Percentiles rank a stretch among this genome's conserved stretches.
Conservation (phyloP, 2,888 invertebrate genomes). For the Nomada fucata region DNA sequence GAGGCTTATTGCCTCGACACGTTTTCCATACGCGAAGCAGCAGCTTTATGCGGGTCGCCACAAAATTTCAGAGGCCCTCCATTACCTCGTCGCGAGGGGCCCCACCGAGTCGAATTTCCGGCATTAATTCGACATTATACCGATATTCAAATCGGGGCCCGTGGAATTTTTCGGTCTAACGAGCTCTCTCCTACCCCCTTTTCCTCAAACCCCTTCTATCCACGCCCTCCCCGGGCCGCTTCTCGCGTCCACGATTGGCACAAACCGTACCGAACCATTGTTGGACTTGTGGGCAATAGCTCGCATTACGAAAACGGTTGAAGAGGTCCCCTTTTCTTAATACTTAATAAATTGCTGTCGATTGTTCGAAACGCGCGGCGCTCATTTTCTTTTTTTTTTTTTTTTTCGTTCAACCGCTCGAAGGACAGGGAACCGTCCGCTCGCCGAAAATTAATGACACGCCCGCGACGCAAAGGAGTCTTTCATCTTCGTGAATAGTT, state of each 20-base stretch:
- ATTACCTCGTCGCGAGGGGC: conserved; percentile 65
- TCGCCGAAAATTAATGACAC: too few species aligned
- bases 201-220: conserved; percentile 41
- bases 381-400: too few species aligned
- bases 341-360: too few species aligned
- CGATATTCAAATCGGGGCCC: conserved; percentile 83
- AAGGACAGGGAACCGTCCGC: too few species aligned
- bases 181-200: conserved; percentile 73
- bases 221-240: conserved; percentile 28
- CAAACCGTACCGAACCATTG: not conserved
- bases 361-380: too few species aligned
- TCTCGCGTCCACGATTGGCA: conserved; percentile 33
- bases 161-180: conserved; percentile 81
- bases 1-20: conserved; percentile 59
- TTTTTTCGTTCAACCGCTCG: too few species aligned
- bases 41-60: conserved; percentile 72
- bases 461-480: too few species aligned
- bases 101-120: conserved; percentile 82
- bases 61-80: conserved; percentile 66
- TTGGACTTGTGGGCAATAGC: too few species aligned
- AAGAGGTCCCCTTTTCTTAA: too few species aligned
- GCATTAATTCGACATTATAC: conserved; percentile 83
- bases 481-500: too few species aligned
- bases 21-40: conserved; percentile 74
- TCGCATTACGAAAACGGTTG: too few species aligned